Conservation (phyloP, 2,888 invertebrate genomes). For the Drosophila niveifrons region DNA sequence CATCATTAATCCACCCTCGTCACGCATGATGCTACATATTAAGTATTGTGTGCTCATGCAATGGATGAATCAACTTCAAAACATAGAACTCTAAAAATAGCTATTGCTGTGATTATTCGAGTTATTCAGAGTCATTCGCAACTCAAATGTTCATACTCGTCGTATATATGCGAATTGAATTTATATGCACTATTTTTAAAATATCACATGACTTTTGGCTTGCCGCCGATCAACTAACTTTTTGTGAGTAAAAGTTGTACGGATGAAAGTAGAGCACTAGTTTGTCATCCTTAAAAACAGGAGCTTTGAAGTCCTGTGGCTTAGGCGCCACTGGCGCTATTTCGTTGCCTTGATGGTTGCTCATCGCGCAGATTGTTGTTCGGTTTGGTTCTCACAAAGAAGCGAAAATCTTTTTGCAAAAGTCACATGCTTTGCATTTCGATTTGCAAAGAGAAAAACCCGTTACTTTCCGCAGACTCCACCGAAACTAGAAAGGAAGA, state of each 20-base stretch:
- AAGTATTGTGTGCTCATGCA: not conserved
- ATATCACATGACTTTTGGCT: conserved; percentile 47
- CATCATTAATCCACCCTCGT: conserved; percentile 21
- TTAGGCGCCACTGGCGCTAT: conserved; percentile 28
- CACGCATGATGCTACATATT: conserved; percentile 48
- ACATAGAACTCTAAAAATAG: conserved; percentile 25
- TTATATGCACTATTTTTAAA: conserved; percentile 8
- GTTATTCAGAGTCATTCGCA: conserved; percentile 50
- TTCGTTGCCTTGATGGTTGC: conserved; percentile 38
- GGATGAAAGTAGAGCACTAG: conserved; percentile 89
- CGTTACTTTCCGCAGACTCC: conserved; percentile 25
- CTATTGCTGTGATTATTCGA: conserved; percentile 42
- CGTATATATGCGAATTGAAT: conserved; percentile 3
- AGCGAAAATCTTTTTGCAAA: conserved; percentile 25
- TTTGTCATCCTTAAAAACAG: conserved; percentile 83
- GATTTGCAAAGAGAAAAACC: conserved; percentile 24
- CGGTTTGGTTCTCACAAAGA: not conserved
- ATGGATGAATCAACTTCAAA: conserved; percentile 6
- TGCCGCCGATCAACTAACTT: conserved; percentile 86
- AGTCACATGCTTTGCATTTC: conserved; percentile 64
- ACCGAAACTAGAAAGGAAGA: conserved; percentile 12
- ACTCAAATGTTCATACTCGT: not conserved
- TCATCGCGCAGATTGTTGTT: conserved; percentile 44
- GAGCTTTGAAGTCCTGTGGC: conserved; percentile 78
- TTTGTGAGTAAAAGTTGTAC: conserved; percentile 91